Conservation (phyloP, 2,797 vertebrate genomes). For the Lutjanus argentimaculatus region DNA sequence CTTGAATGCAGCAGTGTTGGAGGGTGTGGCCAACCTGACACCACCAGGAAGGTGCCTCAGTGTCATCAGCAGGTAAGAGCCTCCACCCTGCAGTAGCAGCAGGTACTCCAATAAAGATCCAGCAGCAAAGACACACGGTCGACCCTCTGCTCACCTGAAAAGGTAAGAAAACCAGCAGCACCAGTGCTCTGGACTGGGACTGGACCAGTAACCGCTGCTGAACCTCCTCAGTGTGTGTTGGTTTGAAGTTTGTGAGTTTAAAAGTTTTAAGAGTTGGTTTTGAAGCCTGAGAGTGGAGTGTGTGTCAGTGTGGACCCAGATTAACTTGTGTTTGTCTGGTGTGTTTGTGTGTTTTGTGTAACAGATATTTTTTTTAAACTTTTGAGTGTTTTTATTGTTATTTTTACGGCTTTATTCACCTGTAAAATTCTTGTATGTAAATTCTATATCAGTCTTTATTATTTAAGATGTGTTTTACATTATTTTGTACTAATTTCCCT, state of each 20-base stretch:
- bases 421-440: too few relatives aligned
- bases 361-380: too few relatives aligned
- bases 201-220: conserved; percentile 3
- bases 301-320: neutral
- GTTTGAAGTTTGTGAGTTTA: too few relatives aligned
- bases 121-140: neutral
- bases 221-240: neutral
- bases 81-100: conserved; percentile 40
- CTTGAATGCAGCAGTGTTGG: neutral
- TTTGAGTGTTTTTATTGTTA: neutral
- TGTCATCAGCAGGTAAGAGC: neutral
- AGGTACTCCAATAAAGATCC: neutral
- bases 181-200: neutral
- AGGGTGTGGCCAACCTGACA: conserved; percentile 27
- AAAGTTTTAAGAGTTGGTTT: neutral
- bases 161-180: conserved; percentile 54
- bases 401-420: too few relatives aligned
- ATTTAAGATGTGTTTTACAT: too few relatives aligned
- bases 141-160: conserved; percentile 18
- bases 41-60: neutral
- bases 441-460: too few relatives aligned
- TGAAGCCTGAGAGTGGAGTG: too few relatives aligned
- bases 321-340: neutral
- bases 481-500: neutral
- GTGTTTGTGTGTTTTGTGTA: too few relatives aligned